phyloP scores from a whole-genome alignment of 2,797 vertebrate species.

The Spatula clypeata region DNA sequence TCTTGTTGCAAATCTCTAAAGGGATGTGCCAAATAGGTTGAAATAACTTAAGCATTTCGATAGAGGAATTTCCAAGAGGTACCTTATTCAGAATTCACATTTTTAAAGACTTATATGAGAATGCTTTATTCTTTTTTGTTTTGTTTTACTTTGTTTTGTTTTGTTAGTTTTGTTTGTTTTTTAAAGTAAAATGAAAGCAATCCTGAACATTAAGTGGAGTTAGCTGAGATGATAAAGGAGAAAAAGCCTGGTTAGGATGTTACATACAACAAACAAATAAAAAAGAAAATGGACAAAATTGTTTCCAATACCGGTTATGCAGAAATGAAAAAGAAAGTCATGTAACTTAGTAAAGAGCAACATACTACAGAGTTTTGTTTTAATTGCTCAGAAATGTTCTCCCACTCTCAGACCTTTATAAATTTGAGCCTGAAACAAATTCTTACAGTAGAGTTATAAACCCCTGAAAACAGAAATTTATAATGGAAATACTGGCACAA shows the following conservation, averaged over 20 bases:
- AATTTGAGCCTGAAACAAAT: constrained; percentile 71
- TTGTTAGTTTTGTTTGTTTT: background rate
- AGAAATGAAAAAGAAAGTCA: background rate
- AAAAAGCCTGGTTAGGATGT: background rate
- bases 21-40: background rate
- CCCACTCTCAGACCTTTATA: constrained; percentile 62
- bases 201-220: background rate
- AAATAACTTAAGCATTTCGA: background rate
- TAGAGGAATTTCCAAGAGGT: background rate
- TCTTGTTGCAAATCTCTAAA: background rate
- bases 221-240: constrained; percentile 1
- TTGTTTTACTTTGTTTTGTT: too few species aligned
- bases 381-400: constrained; percentile 73
- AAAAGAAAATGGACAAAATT: background rate
- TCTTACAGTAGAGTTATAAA: constrained; percentile 81
- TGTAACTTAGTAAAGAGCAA: constrained; percentile 60
- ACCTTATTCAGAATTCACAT: background rate
- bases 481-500: constrained; percentile 78
- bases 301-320: constrained; percentile 24
- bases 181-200: background rate
- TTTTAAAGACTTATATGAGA: background rate
- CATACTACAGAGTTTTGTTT: constrained; percentile 40
- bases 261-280: background rate
- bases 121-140: background rate
- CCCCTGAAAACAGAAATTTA: constrained; percentile 73